Percentiles rank a stretch among this genome's conserved stretches.
These are phyloP conservation scores for Bombus confusus DNA, from an alignment of 1,140 invertebrate species.

Conservation along the genomic window DNA sequence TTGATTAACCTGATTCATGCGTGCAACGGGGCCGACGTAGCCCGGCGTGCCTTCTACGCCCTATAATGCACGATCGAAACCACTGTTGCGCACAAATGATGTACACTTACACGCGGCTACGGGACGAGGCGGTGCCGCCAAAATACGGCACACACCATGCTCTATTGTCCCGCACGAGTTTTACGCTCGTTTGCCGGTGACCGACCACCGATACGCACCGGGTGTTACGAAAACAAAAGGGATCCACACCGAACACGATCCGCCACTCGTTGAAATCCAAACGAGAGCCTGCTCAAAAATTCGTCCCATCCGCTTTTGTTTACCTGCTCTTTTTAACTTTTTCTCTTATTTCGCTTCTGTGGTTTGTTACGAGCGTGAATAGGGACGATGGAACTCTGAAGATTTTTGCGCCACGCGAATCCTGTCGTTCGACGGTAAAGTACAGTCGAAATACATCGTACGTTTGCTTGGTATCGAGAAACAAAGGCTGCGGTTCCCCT, in stretches of 20 bases:
- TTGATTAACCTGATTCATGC: slow-evolving; percentile 80
- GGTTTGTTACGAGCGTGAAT: not conserved
- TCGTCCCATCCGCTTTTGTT: not conserved
- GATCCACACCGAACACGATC: slow-evolving; percentile 17
- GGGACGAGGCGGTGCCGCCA: slow-evolving; percentile 47
- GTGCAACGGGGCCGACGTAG: slow-evolving; percentile 70
- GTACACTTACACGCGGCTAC: slow-evolving; percentile 51
- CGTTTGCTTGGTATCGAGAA: no score
- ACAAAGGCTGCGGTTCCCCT: no score
- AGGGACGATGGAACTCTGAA: not conserved
- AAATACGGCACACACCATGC: slow-evolving; percentile 54
- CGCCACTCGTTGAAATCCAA: slow-evolving; percentile 16
- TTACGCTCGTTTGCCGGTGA: slow-evolving; percentile 70
- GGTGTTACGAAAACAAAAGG: slow-evolving; percentile 56
- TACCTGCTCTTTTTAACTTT: not conserved
- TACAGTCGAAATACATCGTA: no score
- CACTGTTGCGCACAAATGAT: slow-evolving; percentile 63
- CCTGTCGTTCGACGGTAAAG: no score
- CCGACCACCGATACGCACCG: slow-evolving; percentile 62
- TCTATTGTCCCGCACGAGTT: slow-evolving; percentile 65
- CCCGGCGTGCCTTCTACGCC: slow-evolving; percentile 50
- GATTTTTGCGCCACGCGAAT: no score
- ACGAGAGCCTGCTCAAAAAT: not conserved
- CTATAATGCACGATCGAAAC: slow-evolving; percentile 54
- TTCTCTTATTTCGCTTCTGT: not conserved